These are phyloP conservation scores for Anoplophora glabripennis DNA, from an alignment of 1,140 invertebrate species.

Conservation along the genomic window DNA sequence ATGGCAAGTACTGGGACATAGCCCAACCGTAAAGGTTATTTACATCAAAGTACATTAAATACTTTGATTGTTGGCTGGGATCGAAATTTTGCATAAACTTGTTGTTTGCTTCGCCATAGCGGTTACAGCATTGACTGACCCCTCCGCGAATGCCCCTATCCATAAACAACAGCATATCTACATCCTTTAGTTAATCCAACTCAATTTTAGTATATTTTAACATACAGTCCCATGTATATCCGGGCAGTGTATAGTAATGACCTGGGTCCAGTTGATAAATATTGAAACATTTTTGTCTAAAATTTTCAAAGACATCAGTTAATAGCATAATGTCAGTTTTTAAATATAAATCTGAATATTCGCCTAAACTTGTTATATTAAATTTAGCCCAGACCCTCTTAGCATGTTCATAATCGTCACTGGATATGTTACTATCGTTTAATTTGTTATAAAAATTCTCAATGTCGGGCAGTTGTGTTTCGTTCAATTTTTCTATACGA, in stretches of 20 bases:
- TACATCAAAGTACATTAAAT: constrained; percentile 52
- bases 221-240: constrained; percentile 38
- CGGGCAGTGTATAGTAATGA: constrained; percentile 45
- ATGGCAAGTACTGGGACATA: constrained; percentile 51
- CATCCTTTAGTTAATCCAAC: constrained; percentile 44
- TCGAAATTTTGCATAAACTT: constrained; percentile 49
- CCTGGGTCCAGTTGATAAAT: constrained; percentile 43
- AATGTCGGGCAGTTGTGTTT: not conserved
- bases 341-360: constrained; percentile 50
- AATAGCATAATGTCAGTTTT: constrained; percentile 50
- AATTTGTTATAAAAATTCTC: constrained; percentile 33
- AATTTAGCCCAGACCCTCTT: constrained; percentile 50
- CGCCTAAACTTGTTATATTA: constrained; percentile 35
- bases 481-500: constrained; percentile 29
- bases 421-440: constrained; percentile 40
- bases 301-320: constrained; percentile 50
- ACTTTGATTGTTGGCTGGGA: constrained; percentile 40
- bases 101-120: constrained; percentile 47
- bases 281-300: constrained; percentile 35
- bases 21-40: constrained; percentile 57
- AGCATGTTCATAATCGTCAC: constrained; percentile 43
- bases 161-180: constrained; percentile 45
- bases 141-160: constrained; percentile 46
- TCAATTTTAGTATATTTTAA: constrained; percentile 37
- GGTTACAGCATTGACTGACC: constrained; percentile 38